Evolutionary conservation across 1,140 invertebrate species (phyloP).

Genomic region (Spodoptera litura): DNA sequence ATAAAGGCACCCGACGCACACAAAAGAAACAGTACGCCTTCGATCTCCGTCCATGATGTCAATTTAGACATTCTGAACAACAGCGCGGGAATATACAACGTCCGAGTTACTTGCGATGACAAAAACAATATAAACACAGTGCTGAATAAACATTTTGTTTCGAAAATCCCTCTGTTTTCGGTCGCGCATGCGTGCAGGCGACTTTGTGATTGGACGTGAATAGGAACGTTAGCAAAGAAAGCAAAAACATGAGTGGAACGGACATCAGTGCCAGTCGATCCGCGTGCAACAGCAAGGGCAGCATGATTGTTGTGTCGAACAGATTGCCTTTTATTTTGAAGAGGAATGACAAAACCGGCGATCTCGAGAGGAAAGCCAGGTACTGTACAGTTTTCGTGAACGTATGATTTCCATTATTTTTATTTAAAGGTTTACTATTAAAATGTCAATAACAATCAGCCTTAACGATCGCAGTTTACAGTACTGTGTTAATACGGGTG

Average conservation of each 20-base stretch:
- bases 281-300: slow-evolving; percentile 87
- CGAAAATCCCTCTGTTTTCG: slow-evolving; percentile 71
- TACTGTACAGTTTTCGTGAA: slow-evolving; percentile 71
- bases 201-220: slow-evolving; percentile 76
- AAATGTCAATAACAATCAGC: not conserved
- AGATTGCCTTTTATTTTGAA: slow-evolving; percentile 94
- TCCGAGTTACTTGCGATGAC: slow-evolving; percentile 66
- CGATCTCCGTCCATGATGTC: slow-evolving; percentile 79
- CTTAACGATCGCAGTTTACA: not conserved
- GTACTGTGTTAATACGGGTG: not conserved
- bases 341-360: slow-evolving; percentile 89
- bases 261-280: slow-evolving; percentile 77
- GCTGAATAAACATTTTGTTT: slow-evolving; percentile 61
- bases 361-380: slow-evolving; percentile 93
- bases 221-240: slow-evolving; percentile 61
- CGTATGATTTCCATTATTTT: not conserved
- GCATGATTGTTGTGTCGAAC: slow-evolving; percentile 96
- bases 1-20: slow-evolving; percentile 78
- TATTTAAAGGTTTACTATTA: not conserved
- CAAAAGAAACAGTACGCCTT: slow-evolving; percentile 78
- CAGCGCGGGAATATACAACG: slow-evolving; percentile 48
- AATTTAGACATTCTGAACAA: slow-evolving; percentile 62
- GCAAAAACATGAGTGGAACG: slow-evolving; percentile 76
- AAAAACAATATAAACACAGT: slow-evolving; percentile 59
- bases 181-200: slow-evolving; percentile 72